A percentile compares a stretch with the other conserved stretches of the same genome.
Conservation (phyloP, 2,113 vertebrate genomes). For the Phaethornis superciliosus region DNA sequence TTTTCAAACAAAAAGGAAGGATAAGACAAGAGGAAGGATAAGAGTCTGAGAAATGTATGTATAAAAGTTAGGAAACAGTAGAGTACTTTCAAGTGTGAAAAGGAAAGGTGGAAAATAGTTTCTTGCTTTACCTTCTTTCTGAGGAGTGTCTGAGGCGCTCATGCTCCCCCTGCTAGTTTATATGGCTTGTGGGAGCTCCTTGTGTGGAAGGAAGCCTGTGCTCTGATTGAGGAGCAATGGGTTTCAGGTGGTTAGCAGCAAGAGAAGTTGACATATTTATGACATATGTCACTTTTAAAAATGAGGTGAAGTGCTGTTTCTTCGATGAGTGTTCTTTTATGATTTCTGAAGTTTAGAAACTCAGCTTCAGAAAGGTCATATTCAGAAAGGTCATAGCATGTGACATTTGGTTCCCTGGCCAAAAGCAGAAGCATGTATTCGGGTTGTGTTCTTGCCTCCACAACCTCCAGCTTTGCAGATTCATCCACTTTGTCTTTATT, state of each 20-base stretch:
- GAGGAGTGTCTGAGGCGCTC: not conserved
- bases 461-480: not conserved
- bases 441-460: not conserved
- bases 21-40: not conserved
- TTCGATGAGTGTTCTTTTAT: not conserved
- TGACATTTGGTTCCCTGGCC: not conserved
- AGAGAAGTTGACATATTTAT: not conserved
- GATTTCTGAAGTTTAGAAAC: not conserved
- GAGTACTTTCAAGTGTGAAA: not conserved
- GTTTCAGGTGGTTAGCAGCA: not conserved
- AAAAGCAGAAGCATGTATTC: not conserved
- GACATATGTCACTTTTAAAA: not conserved
- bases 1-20: no score
- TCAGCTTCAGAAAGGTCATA: not conserved
- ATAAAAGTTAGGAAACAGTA: not conserved
- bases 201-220: not conserved
- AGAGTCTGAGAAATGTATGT: not conserved
- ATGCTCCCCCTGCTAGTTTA: not conserved
- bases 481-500: not conserved
- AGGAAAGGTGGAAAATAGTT: not conserved
- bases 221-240: not conserved
- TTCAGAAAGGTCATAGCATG: not conserved
- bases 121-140: not conserved
- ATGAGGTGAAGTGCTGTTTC: not conserved
- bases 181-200: not conserved